Evolutionary conservation across 2,888 invertebrate species (phyloP).

Genomic region (Eupsilia transversa): DNA sequence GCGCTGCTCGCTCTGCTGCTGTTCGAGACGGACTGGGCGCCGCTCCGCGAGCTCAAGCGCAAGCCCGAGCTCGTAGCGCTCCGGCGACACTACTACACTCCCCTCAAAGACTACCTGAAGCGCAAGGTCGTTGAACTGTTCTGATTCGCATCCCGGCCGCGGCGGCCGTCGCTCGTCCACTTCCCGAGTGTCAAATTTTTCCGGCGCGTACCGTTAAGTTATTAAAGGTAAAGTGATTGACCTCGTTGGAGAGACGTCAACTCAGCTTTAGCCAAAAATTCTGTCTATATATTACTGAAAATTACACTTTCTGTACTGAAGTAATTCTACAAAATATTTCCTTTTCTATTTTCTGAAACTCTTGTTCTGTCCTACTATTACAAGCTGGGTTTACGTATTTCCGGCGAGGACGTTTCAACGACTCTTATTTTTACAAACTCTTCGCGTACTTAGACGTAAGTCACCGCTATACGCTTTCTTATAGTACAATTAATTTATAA

Average conservation of each 20-base stretch:
- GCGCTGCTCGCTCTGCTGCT: slow-evolving; percentile 93
- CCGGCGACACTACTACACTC: slow-evolving; percentile 95
- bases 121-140: slow-evolving; percentile 92
- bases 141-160: slow-evolving; percentile 82
- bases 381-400: slow-evolving; percentile 36
- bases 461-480: slow-evolving; percentile 80
- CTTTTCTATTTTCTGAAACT: slow-evolving; percentile 33
- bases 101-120: slow-evolving; percentile 94
- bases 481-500: slow-evolving; percentile 82
- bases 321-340: slow-evolving; percentile 24
- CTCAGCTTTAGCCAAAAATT: slow-evolving; percentile 9
- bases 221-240: slow-evolving; percentile 45
- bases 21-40: slow-evolving; percentile 94
- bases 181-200: slow-evolving; percentile 81
- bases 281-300: slow-evolving; percentile 15
- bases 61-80: slow-evolving; percentile 94
- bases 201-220: slow-evolving; percentile 77
- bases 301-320: slow-evolving; percentile 11
- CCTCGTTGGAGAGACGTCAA: slow-evolving; percentile 34
- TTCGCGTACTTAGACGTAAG: slow-evolving; percentile 71
- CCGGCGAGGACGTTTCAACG: slow-evolving; percentile 40
- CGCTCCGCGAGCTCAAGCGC: slow-evolving; percentile 92
- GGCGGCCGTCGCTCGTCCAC: slow-evolving; percentile 56
- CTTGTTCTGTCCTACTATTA: neutral
- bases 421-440: slow-evolving; percentile 64